phyloP scores from a whole-genome alignment of 1,140 invertebrate genomes.

The Littorina saxatilis region DNA sequence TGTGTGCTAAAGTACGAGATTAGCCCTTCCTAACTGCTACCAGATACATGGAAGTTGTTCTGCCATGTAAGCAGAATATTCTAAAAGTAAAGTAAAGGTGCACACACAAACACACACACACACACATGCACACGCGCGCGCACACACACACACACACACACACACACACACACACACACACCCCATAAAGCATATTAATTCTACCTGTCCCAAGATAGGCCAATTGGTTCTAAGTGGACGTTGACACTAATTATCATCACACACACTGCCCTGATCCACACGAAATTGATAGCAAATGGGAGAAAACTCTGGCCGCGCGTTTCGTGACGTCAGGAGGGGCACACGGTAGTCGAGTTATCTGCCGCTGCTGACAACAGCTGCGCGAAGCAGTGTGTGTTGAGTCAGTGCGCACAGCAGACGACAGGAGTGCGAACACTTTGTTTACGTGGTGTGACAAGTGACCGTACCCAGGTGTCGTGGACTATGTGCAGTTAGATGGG shows the following conservation, averaged over 20 bases:
- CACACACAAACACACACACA: conserved; percentile 26
- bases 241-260: not conserved
- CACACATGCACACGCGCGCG: not conserved
- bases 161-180: conserved; percentile 19
- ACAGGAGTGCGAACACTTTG: not conserved
- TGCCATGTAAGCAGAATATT: too few species aligned
- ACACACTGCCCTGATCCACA: not conserved
- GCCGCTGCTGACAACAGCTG: conserved; percentile 9
- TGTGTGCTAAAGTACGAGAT: too few species aligned
- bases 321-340: too few species aligned
- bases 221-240: too few species aligned
- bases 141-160: conserved; percentile 17
- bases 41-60: too few species aligned
- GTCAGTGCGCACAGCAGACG: not conserved
- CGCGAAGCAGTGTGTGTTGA: not conserved
- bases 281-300: not conserved
- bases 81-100: not conserved
- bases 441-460: not conserved
- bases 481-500: conserved; percentile 39
- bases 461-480: not conserved
- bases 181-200: not conserved
- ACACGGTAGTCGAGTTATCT: conserved; percentile 22
- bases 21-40: too few species aligned
- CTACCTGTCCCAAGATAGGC: too few species aligned
- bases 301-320: too few species aligned